Conservation (phyloP, 2,113 vertebrate species). For the Mormyrus lacerda region DNA sequence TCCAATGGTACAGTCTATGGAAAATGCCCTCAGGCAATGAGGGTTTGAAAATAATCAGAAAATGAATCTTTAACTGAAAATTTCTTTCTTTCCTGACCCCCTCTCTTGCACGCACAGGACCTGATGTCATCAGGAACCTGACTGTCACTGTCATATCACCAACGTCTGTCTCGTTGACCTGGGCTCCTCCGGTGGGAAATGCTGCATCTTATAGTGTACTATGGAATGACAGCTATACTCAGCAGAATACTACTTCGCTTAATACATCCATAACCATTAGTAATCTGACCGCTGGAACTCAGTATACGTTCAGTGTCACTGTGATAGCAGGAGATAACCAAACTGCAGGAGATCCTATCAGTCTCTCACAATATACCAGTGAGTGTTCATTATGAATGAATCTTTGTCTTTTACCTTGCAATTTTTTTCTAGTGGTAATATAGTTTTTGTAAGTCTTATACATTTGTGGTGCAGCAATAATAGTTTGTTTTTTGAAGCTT, state of each 20-base stretch:
- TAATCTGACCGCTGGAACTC: conserved; percentile 38
- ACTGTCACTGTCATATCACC: neutral
- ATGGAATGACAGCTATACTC: neutral
- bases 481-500: neutral
- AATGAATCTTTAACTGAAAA: no score
- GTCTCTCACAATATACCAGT: conserved; percentile 42
- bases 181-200: neutral
- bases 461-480: neutral
- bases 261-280: neutral
- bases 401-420: no score
- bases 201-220: neutral
- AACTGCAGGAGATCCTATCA: conserved; percentile 7
- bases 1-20: no score
- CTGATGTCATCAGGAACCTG: conserved; percentile 20
- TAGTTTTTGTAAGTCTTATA: no score
- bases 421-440: neutral
- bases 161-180: neutral
- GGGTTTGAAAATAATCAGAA: no score
- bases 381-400: conserved; percentile 18
- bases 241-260: neutral
- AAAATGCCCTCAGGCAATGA: no score
- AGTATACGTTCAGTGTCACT: conserved; percentile 43
- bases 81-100: neutral
- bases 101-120: conserved; percentile 8
- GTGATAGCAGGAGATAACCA: conserved; percentile 20